phyloP scores from a whole-genome alignment of 2,888 invertebrate species.

The Ochropacha duplaris region DNA sequence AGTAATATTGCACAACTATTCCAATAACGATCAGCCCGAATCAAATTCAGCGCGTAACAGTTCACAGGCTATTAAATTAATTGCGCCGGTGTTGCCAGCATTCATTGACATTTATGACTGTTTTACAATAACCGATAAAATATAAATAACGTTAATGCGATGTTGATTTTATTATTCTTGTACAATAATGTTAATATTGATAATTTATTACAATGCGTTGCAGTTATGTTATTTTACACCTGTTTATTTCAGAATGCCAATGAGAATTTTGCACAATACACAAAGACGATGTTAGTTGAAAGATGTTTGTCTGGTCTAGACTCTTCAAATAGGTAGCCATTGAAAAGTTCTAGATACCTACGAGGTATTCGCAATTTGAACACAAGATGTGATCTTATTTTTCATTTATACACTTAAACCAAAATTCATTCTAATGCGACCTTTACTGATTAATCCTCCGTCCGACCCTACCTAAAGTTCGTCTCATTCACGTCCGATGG shows the following conservation, averaged over 20 bases:
- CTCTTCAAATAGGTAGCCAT: too few relatives aligned
- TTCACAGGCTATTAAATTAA: constrained; percentile 17
- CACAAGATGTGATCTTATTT: too few relatives aligned
- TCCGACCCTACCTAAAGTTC: neutral
- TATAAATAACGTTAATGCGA: constrained; percentile 13
- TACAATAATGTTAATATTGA: neutral
- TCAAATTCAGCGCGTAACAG: constrained; percentile 14
- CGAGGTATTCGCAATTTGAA: too few relatives aligned
- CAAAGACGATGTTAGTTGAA: too few relatives aligned
- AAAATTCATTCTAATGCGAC: neutral
- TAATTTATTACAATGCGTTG: neutral
- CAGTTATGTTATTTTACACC: neutral
- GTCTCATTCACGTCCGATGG: neutral
- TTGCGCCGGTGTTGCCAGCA: constrained; percentile 13
- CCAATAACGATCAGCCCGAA: constrained; percentile 12
- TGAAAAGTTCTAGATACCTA: too few relatives aligned
- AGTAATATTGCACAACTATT: constrained; percentile 10
- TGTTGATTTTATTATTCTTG: neutral
- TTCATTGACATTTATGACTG: constrained; percentile 19
- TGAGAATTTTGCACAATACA: too few relatives aligned
- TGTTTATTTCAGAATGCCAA: too few relatives aligned
- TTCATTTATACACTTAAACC: too few relatives aligned
- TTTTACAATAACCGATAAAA: constrained; percentile 19
- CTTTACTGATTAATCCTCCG: neutral
- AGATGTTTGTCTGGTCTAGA: too few relatives aligned